Conservation (phyloP, 2,113 vertebrate genomes). For the Falco punctatus region DNA sequence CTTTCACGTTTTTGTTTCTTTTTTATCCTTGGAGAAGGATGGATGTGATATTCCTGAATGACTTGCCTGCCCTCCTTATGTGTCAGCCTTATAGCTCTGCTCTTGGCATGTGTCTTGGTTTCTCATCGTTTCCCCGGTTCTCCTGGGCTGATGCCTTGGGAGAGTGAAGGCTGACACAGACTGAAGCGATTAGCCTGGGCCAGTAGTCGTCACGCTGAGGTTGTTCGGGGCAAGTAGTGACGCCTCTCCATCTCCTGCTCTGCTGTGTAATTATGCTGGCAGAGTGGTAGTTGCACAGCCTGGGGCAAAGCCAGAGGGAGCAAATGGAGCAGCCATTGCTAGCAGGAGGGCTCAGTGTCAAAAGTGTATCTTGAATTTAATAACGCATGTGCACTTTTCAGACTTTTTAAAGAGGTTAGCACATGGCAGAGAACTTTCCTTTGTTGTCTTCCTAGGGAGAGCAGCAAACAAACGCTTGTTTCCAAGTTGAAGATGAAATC, state of each 20-base stretch:
- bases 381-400: neutral
- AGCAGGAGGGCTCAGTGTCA: neutral
- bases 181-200: neutral
- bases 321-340: neutral
- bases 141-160: neutral
- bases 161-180: neutral
- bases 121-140: neutral
- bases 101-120: neutral
- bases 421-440: conserved; percentile 4
- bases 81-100: neutral
- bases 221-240: neutral
- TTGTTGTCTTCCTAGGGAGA: neutral
- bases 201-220: neutral
- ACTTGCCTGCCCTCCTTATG: neutral
- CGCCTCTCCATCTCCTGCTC: neutral
- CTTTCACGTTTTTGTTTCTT: neutral
- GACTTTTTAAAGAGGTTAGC: neutral
- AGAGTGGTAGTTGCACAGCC: neutral
- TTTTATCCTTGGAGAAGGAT: neutral
- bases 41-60: neutral
- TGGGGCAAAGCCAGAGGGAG: conserved; percentile 46
- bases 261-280: neutral
- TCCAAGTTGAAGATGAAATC: neutral
- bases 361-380: conserved; percentile 24
- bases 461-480: neutral